A percentile compares a stretch with the other conserved stretches of the same genome.
Evolutionary conservation across 2,888 invertebrate genomes (phyloP).

Genomic region (Drosophila monieri): DNA sequence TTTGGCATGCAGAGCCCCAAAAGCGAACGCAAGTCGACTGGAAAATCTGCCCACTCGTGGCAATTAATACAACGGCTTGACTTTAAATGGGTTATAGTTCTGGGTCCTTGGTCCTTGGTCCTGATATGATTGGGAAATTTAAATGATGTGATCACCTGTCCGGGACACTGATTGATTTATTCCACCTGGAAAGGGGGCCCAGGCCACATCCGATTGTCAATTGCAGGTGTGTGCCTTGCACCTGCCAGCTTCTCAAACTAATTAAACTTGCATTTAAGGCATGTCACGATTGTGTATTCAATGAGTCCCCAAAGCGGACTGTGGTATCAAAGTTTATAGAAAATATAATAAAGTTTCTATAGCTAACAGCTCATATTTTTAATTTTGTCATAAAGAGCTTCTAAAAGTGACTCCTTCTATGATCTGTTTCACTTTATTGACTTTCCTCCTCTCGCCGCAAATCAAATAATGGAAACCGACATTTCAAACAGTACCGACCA

Average conservation of each 20-base stretch:
- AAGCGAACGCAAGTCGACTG: conserved; percentile 58
- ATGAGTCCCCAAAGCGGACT: conserved; percentile 2
- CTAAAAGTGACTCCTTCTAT: too few relatives aligned
- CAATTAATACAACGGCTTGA: conserved; percentile 53
- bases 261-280: conserved; percentile 62
- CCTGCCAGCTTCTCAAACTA: conserved; percentile 51
- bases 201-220: conserved; percentile 11
- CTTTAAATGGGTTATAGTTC: conserved; percentile 19
- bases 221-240: conserved; percentile 1
- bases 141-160: conserved; percentile 36
- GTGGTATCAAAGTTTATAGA: not conserved
- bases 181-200: conserved; percentile 17
- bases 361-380: too few relatives aligned
- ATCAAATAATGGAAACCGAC: conserved; percentile 23
- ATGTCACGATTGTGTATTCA: conserved; percentile 19
- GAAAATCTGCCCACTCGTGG: conserved; percentile 52
- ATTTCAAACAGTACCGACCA: conserved; percentile 31
- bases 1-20: conserved; percentile 19
- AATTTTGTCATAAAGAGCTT: too few relatives aligned
- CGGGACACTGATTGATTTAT: conserved; percentile 39
- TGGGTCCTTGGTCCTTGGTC: not conserved
- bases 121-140: conserved; percentile 16
- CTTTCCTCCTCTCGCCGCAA: conserved; percentile 20
- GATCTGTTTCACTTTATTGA: not conserved
- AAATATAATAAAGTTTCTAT: too few relatives aligned